A percentile compares a stretch with the other conserved stretches of the same genome.
These are phyloP conservation scores for Aradophagus sp. DNA, from an alignment of 1,140 invertebrate genomes.

Conservation along the genomic window DNA sequence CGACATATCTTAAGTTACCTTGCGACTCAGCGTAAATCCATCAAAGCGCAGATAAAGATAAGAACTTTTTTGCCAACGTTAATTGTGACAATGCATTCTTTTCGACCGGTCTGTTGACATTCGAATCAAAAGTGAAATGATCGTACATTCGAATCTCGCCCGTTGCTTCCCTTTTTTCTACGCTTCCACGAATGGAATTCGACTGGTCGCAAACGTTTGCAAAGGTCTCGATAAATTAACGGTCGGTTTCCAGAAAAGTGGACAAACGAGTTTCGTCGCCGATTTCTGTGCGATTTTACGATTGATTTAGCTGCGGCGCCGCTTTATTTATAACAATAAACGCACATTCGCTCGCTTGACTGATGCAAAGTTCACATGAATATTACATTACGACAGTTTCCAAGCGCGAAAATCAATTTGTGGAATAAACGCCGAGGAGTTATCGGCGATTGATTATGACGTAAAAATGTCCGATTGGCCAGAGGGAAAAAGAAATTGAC, in stretches of 20 bases:
- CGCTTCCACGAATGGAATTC: constrained; percentile 27
- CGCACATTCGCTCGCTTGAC: neutral
- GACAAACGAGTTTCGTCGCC: constrained; percentile 41
- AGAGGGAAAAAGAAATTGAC: too few species aligned
- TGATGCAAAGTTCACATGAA: constrained; percentile 5
- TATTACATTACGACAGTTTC: constrained; percentile 1
- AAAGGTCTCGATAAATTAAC: constrained; percentile 24
- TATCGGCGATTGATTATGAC: too few species aligned
- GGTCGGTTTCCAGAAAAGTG: constrained; percentile 24
- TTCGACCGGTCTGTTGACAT: constrained; percentile 18
- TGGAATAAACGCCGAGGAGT: too few species aligned
- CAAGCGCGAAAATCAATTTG: too few species aligned
- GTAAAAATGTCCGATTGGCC: too few species aligned
- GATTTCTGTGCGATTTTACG: constrained; percentile 11
- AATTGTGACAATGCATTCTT: constrained; percentile 5
- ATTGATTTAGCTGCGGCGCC: constrained; percentile 9
- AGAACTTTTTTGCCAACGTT: too few species aligned
- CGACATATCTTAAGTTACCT: too few species aligned
- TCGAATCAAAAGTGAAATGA: constrained; percentile 19
- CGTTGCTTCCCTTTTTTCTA: constrained; percentile 9
- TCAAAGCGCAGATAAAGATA: too few species aligned
- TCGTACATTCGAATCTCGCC: neutral
- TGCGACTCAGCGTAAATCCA: too few species aligned
- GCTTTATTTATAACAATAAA: constrained; percentile 13
- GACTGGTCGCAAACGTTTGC: constrained; percentile 10